Conservation (phyloP, 2,888 invertebrate species). For the Sturmia bella region DNA sequence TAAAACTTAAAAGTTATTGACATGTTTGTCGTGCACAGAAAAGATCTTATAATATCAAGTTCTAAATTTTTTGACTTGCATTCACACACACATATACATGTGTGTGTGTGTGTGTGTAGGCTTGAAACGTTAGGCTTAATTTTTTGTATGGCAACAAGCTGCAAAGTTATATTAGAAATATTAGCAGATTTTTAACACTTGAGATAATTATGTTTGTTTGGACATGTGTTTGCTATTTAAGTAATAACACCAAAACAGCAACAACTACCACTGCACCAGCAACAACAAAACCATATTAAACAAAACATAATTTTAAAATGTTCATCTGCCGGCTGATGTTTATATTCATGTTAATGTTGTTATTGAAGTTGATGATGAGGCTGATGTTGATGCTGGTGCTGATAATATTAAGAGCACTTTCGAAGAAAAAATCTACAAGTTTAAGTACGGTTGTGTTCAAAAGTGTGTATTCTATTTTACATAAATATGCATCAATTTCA, state of each 20-base stretch:
- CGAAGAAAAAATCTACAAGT: background rate
- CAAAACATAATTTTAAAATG: slow-evolving; percentile 32
- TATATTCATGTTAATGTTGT: slow-evolving; percentile 32
- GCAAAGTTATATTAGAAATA: background rate
- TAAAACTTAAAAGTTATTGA: too few species aligned
- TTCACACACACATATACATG: too few species aligned
- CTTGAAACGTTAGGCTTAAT: too few species aligned
- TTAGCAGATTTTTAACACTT: slow-evolving; percentile 50
- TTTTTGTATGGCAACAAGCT: too few species aligned
- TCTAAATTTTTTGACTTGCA: too few species aligned
- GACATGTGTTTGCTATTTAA: slow-evolving; percentile 39
- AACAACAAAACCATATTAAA: slow-evolving; percentile 25
- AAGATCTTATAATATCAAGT: too few species aligned
- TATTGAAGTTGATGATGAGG: slow-evolving; percentile 31
- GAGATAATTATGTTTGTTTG: slow-evolving; percentile 56
- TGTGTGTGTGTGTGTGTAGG: too few species aligned
- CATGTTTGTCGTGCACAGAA: too few species aligned
- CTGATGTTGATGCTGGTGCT: slow-evolving; percentile 21
- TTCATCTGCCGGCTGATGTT: slow-evolving; percentile 29
- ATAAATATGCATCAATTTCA: slow-evolving; percentile 76
- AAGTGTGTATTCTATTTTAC: slow-evolving; percentile 19
- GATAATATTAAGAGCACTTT: slow-evolving; percentile 51
- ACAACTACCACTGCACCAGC: background rate
- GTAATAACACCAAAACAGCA: slow-evolving; percentile 16
- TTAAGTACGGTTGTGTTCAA: slow-evolving; percentile 3